Conservation (phyloP, 2,113 vertebrate species). For the Sylvilagus bachmani region DNA sequence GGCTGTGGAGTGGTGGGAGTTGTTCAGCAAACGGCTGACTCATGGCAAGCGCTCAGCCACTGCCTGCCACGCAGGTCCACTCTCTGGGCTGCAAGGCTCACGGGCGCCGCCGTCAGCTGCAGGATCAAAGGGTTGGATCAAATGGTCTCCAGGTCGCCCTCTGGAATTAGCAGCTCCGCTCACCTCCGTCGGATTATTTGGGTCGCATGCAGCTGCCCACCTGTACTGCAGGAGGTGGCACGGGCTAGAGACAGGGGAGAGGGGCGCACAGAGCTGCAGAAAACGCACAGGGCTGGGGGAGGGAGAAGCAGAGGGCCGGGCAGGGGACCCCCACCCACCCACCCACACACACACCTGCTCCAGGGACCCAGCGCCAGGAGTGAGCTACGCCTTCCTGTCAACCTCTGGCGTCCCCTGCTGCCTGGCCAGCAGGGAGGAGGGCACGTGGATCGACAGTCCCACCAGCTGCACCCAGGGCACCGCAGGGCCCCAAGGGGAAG, state of each 20-base stretch:
- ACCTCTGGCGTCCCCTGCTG: background rate
- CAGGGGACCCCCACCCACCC: background rate
- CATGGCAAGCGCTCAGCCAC: background rate
- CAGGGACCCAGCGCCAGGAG: background rate
- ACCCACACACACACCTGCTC: background rate
- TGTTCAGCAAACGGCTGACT: background rate
- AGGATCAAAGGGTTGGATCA: background rate
- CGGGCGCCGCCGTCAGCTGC: background rate
- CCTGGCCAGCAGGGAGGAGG: background rate
- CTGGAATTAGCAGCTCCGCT: background rate
- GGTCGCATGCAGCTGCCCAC: background rate
- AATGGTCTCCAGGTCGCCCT: background rate
- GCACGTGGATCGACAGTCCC: background rate
- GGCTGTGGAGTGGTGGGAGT: rapidly evolving
- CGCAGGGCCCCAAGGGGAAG: background rate
- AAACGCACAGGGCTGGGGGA: background rate
- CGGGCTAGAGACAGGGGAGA: background rate
- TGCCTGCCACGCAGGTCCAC: rapidly evolving
- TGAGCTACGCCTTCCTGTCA: no score
- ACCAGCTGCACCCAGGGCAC: background rate
- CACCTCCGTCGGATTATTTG: background rate
- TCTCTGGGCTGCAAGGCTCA: background rate
- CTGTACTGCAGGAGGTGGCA: background rate
- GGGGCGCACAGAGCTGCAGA: background rate
- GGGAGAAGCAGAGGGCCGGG: background rate